Base-by-base conservation (phyloP, 2,888 invertebrate genomes). In the Scaptomyza caliginosa region DNA sequence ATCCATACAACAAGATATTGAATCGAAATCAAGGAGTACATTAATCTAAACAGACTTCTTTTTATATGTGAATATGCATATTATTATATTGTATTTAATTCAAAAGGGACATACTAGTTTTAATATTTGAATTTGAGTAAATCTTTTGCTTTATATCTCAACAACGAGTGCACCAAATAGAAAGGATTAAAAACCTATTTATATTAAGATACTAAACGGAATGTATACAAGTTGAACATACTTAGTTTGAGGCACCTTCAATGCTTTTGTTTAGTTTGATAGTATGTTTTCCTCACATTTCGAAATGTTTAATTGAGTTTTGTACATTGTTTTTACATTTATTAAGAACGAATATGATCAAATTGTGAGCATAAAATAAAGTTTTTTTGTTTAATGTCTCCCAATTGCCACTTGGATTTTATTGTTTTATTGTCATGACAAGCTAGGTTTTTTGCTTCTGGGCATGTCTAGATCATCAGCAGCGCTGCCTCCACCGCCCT, bases 401-500 rank as follows among this genome's bases (percentile, higher is more conserved):
- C 16, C 48, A 28, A 3, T 17, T 11, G 16, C 43, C 24, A 26
- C 2, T 6, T 10, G 36, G 17, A 16, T 4, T 55, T 26, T 10
- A 16, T 4, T 55, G 21, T 10, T 30, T 30, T 1, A 19, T 30
- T 6, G 2, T 13, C n/a, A 30, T 78, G 49, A 86, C 57, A 81
- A 24, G 36, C 71, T 67, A 0, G 88, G 85, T 60, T 90, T 66
- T 23, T 58, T 67, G 10, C 49, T 66, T 57, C 16, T 72, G 54
- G 45, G 89, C 62, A 17, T 76, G 68, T 24, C 65, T 3, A 34
- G 19, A 0, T 54, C 60, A 16, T 10, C 38, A 13, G 86, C 87
- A 21, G 88, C 87, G 38, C 80, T 86, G 1, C 51, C 52, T n/a
- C 17, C 39, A 6, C 5, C 84, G 17, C 67, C 68, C 5, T 88